Conservation (phyloP, 2,797 vertebrate species). For the Phoebastria nigripes region DNA sequence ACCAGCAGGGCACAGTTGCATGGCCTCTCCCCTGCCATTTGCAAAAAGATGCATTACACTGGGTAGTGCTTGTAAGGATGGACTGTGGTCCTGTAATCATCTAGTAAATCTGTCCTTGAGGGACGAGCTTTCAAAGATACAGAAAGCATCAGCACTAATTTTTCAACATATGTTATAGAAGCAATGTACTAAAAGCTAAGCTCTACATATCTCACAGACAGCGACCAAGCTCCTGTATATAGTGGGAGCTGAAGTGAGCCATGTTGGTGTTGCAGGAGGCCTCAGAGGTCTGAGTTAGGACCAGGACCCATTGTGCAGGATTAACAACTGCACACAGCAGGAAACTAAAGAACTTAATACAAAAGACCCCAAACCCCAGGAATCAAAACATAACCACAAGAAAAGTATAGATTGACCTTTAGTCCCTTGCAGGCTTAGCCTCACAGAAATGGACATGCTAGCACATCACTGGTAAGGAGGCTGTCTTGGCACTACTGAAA, state of each 20-base stretch:
- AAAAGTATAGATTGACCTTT: not conserved
- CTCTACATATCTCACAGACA: not conserved
- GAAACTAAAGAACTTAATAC: not conserved
- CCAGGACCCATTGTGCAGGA: not conserved
- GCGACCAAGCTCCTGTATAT: rapidly evolving
- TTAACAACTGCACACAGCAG: not conserved
- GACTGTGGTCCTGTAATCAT: not conserved
- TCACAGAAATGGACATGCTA: not conserved
- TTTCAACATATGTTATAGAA: not conserved
- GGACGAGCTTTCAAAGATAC: not conserved
- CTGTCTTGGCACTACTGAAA: not conserved
- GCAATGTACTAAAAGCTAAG: not conserved
- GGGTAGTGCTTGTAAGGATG: not conserved
- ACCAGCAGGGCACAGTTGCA: not conserved
- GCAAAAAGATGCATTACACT: not conserved
- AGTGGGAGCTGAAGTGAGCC: not conserved
- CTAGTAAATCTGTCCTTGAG: not conserved
- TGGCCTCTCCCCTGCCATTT: not conserved
- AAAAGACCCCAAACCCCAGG: not conserved
- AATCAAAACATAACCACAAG: not conserved
- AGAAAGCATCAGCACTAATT: not conserved
- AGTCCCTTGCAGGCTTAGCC: not conserved
- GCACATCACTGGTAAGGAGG: no score
- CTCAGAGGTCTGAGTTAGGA: not conserved
- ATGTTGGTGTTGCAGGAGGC: not conserved